Evolutionary conservation across 2,797 vertebrate genomes (phyloP).

Genomic region (Sardinella longiceps): DNA sequence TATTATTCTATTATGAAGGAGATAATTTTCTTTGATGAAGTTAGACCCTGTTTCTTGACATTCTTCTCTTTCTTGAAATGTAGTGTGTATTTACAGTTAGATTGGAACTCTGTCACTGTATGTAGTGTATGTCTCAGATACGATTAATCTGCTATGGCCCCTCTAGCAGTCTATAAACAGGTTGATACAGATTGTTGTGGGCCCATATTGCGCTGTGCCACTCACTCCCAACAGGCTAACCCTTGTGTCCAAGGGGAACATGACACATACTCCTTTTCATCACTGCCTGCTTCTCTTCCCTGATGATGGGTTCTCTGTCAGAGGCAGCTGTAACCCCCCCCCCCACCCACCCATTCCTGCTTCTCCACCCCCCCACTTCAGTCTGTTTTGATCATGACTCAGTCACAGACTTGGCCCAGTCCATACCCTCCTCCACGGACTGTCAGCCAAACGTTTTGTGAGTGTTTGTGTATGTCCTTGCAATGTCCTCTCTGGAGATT

Average conservation of each 20-base stretch:
- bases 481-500: not conserved
- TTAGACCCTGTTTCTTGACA: not conserved
- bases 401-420: not conserved
- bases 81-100: not conserved
- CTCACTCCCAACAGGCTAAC: not conserved
- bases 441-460: not conserved
- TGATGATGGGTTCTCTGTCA: not conserved
- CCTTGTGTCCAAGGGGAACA: not conserved
- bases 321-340: not conserved
- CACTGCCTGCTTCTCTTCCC: not conserved
- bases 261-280: not conserved
- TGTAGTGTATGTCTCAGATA: not conserved
- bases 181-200: not conserved
- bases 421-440: not conserved
- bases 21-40: not conserved
- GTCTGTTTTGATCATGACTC: not conserved
- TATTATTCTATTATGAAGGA: not conserved
- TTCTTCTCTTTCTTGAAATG: not conserved
- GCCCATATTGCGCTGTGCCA: not conserved
- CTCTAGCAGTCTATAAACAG: not conserved
- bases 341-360: not conserved
- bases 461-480: constrained; percentile 2
- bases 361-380: too few relatives aligned
- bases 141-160: not conserved
- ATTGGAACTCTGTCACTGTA: not conserved